Base-by-base conservation (phyloP, 2,797 vertebrate species). In the Enteromius thamalakanensis region DNA sequence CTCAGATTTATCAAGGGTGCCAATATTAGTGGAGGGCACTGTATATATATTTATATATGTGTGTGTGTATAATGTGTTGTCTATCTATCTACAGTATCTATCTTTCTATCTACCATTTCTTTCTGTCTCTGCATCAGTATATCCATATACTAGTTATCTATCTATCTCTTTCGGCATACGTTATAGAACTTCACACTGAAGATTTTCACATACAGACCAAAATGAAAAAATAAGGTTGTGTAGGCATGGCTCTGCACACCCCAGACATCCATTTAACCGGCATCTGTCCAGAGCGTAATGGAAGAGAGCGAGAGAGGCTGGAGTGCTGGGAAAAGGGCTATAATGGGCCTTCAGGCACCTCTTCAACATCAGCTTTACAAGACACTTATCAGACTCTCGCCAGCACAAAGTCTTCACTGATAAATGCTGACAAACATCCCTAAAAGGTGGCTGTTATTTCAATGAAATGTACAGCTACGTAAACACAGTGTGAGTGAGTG, bases 291-390 rank as follows among this genome's bases (percentile, higher is more conserved):
- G 70, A 67, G 42, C 58, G 42, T 86, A 86, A 87, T 87, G 76
- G 87, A 84, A 85, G 83, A 86, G 76, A 58, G 70, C 6, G 55
- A 78, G 79, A 80, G 85, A 68, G 37, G 19, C 75, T 79, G 51
- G 69, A 85, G 85, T 79, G 68, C 76, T 70, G 78, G 77, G 82
- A 86, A 86, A 72, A 80, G 76, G 49, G 58, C 37, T 87, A 62
- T 82, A 81, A 88, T 85, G 78, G 85, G 85, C 84, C 83, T 79
- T 78, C 72, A 82, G 51, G 40, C 49, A 67, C 64, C 67, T 79
- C 74, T 70, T 85, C 62, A 83, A 74, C 84, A 83, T 80, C 51
- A 83, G 51, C 69, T 81, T 84, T 74, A 84, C 37, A 82, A 76
- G 26, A 86, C 77, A 85, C 68, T 86, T 85, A 77, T 75, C 80